phyloP scores from a whole-genome alignment of 2,797 vertebrate genomes.

The Anguilla pacifica region DNA sequence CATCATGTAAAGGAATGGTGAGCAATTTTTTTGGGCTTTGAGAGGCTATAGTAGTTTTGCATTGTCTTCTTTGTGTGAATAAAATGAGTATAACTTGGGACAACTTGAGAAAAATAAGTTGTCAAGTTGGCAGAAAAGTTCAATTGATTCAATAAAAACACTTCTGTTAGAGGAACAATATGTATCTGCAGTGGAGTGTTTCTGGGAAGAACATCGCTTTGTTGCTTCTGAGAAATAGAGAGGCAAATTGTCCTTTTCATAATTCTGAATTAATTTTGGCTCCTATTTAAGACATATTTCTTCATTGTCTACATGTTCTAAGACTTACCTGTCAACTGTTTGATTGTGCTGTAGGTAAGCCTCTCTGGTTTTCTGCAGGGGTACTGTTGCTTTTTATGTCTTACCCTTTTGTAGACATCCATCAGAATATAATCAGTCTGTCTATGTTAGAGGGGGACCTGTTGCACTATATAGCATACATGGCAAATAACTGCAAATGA shows the following conservation, averaged over 20 bases:
- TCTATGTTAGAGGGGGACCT: neutral
- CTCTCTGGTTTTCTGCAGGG: neutral
- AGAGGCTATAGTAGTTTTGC: neutral
- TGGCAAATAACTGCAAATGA: neutral
- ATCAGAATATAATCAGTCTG: neutral
- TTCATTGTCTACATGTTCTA: slow-evolving; percentile 9
- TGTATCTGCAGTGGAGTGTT: slow-evolving; percentile 10
- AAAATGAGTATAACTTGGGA: neutral
- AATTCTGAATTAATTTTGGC: slow-evolving; percentile 25
- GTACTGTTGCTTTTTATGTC: no score
- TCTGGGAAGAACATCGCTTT: neutral
- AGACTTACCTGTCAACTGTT: neutral
- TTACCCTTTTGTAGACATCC: neutral
- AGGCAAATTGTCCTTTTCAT: slow-evolving; percentile 10
- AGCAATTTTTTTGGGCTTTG: neutral
- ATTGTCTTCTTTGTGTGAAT: neutral
- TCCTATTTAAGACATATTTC: slow-evolving; percentile 5
- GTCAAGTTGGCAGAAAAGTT: neutral
- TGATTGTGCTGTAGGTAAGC: neutral
- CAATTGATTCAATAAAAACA: neutral
- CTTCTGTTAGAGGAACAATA: neutral
- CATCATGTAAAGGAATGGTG: neutral
- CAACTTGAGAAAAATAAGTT: neutral
- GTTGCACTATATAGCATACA: neutral
- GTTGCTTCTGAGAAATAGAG: neutral